phyloP scores from a whole-genome alignment of 1,140 invertebrate species.

The Sitophilus oryzae region DNA sequence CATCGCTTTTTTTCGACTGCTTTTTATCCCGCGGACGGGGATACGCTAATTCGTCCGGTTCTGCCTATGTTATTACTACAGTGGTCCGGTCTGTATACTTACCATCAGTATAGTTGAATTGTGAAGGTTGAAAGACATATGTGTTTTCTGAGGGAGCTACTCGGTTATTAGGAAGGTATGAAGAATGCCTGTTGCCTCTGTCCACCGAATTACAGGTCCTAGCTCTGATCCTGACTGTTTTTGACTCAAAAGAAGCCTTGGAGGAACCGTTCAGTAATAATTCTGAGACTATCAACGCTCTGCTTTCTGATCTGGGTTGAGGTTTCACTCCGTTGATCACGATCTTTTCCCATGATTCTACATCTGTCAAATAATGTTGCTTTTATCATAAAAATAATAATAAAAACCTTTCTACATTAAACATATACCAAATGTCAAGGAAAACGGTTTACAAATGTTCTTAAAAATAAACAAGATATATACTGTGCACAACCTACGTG shows the following conservation, averaged over 20 bases:
- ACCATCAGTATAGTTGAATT: constrained; percentile 44
- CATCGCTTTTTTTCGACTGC: too few relatives aligned
- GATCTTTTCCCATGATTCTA: constrained; percentile 72
- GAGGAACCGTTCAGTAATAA: constrained; percentile 45
- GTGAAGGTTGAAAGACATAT: constrained; percentile 44
- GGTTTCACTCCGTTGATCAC: constrained; percentile 62
- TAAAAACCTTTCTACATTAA: too few relatives aligned
- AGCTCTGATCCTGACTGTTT: constrained; percentile 36
- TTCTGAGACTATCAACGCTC: constrained; percentile 55
- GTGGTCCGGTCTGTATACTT: too few relatives aligned
- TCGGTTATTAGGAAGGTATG: constrained; percentile 43
- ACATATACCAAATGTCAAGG: too few relatives aligned
- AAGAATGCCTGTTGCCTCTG: constrained; percentile 41
- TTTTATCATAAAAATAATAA: too few relatives aligned
- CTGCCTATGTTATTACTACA: too few relatives aligned
- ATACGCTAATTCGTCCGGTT: too few relatives aligned
- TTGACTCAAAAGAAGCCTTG: constrained; percentile 34
- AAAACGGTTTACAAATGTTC: too few relatives aligned
- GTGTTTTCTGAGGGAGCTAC: constrained; percentile 43
- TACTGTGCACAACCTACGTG: too few relatives aligned
- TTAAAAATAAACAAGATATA: too few relatives aligned
- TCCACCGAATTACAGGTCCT: constrained; percentile 40
- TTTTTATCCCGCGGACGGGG: too few relatives aligned
- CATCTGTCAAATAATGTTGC: too few relatives aligned
- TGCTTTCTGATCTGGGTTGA: constrained; percentile 61